Evolutionary conservation across 2,888 invertebrate species (phyloP).

Genomic region (Fissipunctia ypsillon): DNA sequence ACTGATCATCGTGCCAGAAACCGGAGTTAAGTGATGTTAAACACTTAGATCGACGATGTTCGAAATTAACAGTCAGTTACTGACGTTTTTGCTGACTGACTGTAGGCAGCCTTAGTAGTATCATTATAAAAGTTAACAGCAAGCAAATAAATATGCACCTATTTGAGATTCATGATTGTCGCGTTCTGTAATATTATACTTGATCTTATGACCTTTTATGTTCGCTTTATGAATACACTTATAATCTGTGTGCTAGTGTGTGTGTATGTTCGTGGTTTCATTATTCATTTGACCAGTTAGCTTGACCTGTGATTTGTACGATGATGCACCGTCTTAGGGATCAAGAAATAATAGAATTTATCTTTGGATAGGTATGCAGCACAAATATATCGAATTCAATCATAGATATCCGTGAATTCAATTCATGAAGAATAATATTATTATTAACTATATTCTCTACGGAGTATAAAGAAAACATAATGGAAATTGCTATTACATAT

Average conservation of each 20-base stretch:
- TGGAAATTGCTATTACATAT: slow-evolving; percentile 13
- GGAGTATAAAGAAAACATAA: neutral
- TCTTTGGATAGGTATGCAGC: neutral
- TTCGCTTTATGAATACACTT: slow-evolving; percentile 33
- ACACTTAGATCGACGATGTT: too few species aligned
- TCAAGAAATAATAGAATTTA: slow-evolving; percentile 8
- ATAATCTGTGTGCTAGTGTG: too few species aligned
- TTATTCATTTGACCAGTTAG: slow-evolving; percentile 25
- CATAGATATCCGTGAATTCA: neutral
- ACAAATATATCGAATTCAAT: too few species aligned
- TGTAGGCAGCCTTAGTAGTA: slow-evolving; percentile 21
- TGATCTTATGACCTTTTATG: slow-evolving; percentile 58
- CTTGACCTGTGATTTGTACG: slow-evolving; percentile 20
- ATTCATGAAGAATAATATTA: slow-evolving; percentile 10
- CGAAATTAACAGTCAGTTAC: neutral
- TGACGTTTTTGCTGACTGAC: neutral
- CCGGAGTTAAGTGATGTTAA: neutral
- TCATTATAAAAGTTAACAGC: slow-evolving; percentile 41
- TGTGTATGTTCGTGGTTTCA: slow-evolving; percentile 36
- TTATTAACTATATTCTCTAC: slow-evolving; percentile 6
- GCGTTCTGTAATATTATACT: slow-evolving; percentile 55
- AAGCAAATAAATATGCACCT: slow-evolving; percentile 59
- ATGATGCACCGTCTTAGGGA: neutral
- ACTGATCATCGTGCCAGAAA: neutral
- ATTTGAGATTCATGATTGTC: slow-evolving; percentile 47